These are phyloP conservation scores for Dysmachus trigonus DNA, from an alignment of 2,888 invertebrate genomes.

Conservation along the genomic window DNA sequence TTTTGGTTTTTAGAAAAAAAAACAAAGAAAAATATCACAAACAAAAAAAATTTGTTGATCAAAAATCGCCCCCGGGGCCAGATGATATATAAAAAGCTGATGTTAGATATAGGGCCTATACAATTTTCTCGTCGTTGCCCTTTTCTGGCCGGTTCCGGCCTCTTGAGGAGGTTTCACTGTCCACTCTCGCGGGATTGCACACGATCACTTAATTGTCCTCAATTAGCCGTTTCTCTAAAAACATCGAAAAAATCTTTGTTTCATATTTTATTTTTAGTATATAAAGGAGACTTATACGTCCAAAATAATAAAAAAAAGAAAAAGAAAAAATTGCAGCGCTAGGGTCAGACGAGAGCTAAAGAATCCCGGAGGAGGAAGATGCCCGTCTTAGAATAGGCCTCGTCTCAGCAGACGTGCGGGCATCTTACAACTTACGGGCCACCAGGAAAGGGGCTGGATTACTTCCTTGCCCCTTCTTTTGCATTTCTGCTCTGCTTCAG, in stretches of 20 bases:
- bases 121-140: neutral
- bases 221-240: conserved; percentile 35
- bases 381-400: neutral
- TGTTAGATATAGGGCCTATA: neutral
- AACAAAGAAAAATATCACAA: neutral
- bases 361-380: neutral
- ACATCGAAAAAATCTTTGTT: conserved; percentile 11
- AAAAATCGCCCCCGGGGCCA: neutral
- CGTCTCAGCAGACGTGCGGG: neutral
- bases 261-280: neutral
- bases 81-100: neutral
- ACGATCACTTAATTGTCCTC: conserved; percentile 40
- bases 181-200: conserved; percentile 20
- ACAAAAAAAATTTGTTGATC: neutral
- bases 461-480: neutral
- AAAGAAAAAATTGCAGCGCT: neutral
- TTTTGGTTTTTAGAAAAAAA: neutral
- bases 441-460: neutral
- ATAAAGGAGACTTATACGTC: conserved; percentile 3
- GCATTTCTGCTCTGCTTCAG: neutral
- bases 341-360: neutral
- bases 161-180: conserved; percentile 20
- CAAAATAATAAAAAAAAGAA: neutral
- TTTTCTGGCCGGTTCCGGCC: conserved; percentile 5
- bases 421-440: neutral